A percentile compares a stretch with the other conserved stretches of the same genome.
These are phyloP conservation scores for Toxonevra muliebris DNA, from an alignment of 2,888 invertebrate species.

Conservation along the genomic window DNA sequence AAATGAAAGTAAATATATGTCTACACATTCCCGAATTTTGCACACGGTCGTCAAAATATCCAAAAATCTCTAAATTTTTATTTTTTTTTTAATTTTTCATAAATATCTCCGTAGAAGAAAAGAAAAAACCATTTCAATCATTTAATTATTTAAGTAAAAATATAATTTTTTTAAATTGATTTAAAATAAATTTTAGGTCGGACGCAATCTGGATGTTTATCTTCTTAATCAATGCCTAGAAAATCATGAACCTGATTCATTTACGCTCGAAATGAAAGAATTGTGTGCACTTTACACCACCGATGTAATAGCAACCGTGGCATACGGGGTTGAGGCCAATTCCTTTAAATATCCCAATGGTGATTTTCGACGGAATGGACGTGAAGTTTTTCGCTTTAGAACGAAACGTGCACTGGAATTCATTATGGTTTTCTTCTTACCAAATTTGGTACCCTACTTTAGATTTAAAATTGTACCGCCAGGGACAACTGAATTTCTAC, in stretches of 20 bases:
- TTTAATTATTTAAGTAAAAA: neutral
- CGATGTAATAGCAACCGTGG: slow-evolving; percentile 66
- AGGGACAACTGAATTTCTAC: slow-evolving; percentile 58
- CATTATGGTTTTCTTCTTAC: slow-evolving; percentile 63
- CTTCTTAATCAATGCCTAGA: slow-evolving; percentile 49
- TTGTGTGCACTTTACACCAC: slow-evolving; percentile 61
- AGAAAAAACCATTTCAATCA: neutral
- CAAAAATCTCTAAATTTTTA: neutral
- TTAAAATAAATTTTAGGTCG: slow-evolving; percentile 46
- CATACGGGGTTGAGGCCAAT: slow-evolving; percentile 66
- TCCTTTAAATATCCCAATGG: slow-evolving; percentile 63
- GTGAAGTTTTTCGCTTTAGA: slow-evolving; percentile 60
- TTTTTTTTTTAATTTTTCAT: too few relatives aligned
- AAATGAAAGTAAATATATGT: too few relatives aligned
- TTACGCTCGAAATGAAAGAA: slow-evolving; percentile 58
- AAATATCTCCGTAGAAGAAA: too few relatives aligned
- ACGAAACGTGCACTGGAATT: slow-evolving; percentile 60
- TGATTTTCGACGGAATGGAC: slow-evolving; percentile 64
- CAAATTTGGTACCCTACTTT: slow-evolving; percentile 57
- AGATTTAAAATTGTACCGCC: slow-evolving; percentile 61
- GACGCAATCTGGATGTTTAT: slow-evolving; percentile 54
- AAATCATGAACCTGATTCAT: slow-evolving; percentile 38
- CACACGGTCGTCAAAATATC: neutral
- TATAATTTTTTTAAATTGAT: neutral
- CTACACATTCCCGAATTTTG: neutral